Conservation (phyloP, 1,140 invertebrate genomes). For the Drosophila ambigua region DNA sequence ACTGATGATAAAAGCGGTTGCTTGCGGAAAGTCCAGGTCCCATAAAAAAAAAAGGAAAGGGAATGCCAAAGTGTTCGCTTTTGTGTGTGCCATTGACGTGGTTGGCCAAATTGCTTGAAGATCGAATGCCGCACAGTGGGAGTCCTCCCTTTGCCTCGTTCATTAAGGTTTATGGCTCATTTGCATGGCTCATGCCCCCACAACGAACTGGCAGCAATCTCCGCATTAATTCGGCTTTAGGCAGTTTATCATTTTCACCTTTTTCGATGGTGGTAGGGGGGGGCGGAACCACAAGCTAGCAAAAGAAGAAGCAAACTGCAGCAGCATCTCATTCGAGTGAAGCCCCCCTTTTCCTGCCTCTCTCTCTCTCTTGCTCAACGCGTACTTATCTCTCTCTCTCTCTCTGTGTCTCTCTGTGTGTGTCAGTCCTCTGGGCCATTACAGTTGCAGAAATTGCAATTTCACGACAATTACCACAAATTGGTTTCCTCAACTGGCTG, state of each 20-base stretch:
- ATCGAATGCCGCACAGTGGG: neutral
- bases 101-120: conserved; percentile 51
- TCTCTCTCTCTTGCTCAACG: neutral
- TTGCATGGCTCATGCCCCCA: conserved; percentile 17
- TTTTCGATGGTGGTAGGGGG: neutral
- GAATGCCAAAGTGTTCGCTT: conserved; percentile 32
- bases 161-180: conserved; percentile 23
- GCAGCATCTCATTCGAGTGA: conserved; percentile 43
- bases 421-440: conserved; percentile 57
- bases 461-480: conserved; percentile 81
- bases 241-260: conserved; percentile 59
- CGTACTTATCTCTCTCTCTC: conserved; percentile 8
- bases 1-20: conserved; percentile 58
- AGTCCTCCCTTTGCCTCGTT: conserved; percentile 4
- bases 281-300: conserved; percentile 11
- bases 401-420: conserved; percentile 9
- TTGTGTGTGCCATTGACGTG: conserved; percentile 44
- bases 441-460: conserved; percentile 81
- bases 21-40: conserved; percentile 28
- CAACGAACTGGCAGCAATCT: conserved; percentile 32
- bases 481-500: conserved; percentile 78
- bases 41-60: neutral
- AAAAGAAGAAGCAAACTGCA: conserved; percentile 1
- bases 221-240: conserved; percentile 50
- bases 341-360: conserved; percentile 1